Evolutionary conservation across 2,113 vertebrate genomes (phyloP), one percentile per base, ranked within the genome.

Genomic region (Cyanoderma ruficeps): DNA sequence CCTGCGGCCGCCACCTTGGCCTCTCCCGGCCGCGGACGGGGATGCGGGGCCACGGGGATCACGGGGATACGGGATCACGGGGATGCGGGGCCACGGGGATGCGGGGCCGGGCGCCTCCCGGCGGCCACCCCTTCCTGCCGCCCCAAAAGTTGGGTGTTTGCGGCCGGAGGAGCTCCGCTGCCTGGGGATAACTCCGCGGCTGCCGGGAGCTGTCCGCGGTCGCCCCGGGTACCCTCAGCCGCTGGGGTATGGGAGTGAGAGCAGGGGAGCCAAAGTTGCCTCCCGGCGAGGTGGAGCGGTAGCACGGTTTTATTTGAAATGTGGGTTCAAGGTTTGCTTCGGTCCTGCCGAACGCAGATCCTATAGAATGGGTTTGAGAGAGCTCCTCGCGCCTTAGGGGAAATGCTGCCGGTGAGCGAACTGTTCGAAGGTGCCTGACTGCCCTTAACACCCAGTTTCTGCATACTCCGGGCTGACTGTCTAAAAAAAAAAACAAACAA

Each of bases 191-290:
- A 4, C n/a, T 21, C 15, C 2, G 41, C 4, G 35, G 52, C 33
- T 30, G 61, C n/a, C 33, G 21, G 53, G 25, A 13, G 78, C 24
- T 35, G 2, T 8, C 9, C 60, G 0, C 12, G 2, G 47, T 15
- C 7, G 4, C 30, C 76, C 13, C 52, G 0, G 47, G 2, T 65
- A 2, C 5, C 25, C 9, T 7, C 1, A 0, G 33, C 52, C 20
- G 20, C 69, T 10, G 53, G 20, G 39, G 2, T 39, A 8, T 10
- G 69, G 3, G 52, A 27, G 22, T 3, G 55, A 37, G 55, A 3
- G 79, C 69, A 0, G n/a, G 47, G 24, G 8, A 3, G 63, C 2
- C 3, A 52, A 47, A 87, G 84, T 87, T 76, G 4, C 57, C 82
- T 65, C 75, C 53, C 13, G 61, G 23, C 10, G 70, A 37, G 57